These are phyloP conservation scores for Petrophora chlorosata DNA, from an alignment of 2,888 invertebrate species.

Conservation along the genomic window DNA sequence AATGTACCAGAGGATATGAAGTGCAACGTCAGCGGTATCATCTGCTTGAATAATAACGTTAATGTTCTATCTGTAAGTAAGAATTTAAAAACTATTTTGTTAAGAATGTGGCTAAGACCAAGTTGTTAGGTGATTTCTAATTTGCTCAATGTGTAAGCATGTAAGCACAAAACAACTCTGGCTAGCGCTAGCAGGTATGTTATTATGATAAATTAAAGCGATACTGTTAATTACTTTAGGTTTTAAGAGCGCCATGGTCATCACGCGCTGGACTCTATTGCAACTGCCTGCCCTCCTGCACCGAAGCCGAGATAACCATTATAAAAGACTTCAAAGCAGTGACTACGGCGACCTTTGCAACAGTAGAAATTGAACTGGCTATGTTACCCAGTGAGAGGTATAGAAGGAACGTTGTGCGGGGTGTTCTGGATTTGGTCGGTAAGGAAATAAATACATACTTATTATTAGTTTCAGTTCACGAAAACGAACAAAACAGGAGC, in stretches of 20 bases:
- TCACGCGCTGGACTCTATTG: conserved; percentile 86
- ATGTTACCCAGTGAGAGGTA: conserved; percentile 88
- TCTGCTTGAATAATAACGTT: conserved; percentile 86
- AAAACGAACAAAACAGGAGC: no score
- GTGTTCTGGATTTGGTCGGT: conserved; percentile 89
- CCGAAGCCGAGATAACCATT: conserved; percentile 87
- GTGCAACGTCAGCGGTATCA: conserved; percentile 86
- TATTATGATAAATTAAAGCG: background rate
- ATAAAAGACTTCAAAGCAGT: conserved; percentile 80
- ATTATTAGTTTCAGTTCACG: no score
- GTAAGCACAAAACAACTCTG: no score
- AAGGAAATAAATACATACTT: conserved; percentile 40
- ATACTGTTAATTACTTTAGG: conserved; percentile 48
- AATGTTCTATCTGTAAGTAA: conserved; percentile 84
- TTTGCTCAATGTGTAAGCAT: no score
- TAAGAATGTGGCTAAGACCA: no score
- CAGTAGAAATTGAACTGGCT: conserved; percentile 85
- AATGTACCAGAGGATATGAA: conserved; percentile 81
- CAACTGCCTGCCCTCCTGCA: conserved; percentile 88
- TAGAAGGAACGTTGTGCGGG: conserved; percentile 88
- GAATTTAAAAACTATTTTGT: no score
- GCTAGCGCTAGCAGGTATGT: no score
- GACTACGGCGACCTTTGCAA: conserved; percentile 59
- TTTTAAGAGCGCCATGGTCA: conserved; percentile 75
- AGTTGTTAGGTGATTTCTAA: no score